Base-by-base conservation (phyloP, 1,140 invertebrate genomes). In the Drosophila lacertosa region DNA sequence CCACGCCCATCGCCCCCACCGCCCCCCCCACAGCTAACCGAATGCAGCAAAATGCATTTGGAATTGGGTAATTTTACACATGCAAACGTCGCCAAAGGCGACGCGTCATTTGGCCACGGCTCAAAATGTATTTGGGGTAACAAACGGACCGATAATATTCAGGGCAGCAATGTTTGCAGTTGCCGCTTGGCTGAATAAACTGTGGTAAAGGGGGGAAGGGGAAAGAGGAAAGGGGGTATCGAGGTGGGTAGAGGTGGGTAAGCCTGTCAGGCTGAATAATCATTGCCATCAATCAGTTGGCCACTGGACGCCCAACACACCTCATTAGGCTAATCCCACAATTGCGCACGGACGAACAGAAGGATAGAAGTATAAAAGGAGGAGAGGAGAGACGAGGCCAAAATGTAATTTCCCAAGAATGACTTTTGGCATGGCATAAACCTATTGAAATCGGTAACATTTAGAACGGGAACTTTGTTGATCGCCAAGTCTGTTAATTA, bases 321-420 rank as follows among this genome's bases (percentile, higher is more conserved):
- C 82, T 86, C 81, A 86, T 86, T 86, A 86, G 82, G 59, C 81
- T 84, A 84, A 84, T 84, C 76, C 77, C 67, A 74, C 81, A 76
- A 88, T 83, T 76, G 81, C 81, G 80, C 79, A 83, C 79, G 79
- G 71, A 77, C 77, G 81, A 48, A 72, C 79, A 59, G 63, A 59
- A 54, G 29, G 39, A 67, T 48, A 51, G 71, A 77, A 72, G 81
- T 48, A 72, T 80, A 59, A 59, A 59, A 54, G 29, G 39, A 67
- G 48, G 45, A 16, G 29, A 5, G 33, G 26, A 37, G 72, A 66
- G 50, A 11, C 62, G 59, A 71, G 60, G 53, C 42, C 35, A 48
- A 71, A 57, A 70, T 47, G 53, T 45, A 68, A 84, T 84, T 84
- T 84, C 67, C 68, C 53, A 64, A 66, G 72, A 59, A 69, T 78